Evolutionary conservation across 2,113 vertebrate species (phyloP).

Genomic region (Morone saxatilis): DNA sequence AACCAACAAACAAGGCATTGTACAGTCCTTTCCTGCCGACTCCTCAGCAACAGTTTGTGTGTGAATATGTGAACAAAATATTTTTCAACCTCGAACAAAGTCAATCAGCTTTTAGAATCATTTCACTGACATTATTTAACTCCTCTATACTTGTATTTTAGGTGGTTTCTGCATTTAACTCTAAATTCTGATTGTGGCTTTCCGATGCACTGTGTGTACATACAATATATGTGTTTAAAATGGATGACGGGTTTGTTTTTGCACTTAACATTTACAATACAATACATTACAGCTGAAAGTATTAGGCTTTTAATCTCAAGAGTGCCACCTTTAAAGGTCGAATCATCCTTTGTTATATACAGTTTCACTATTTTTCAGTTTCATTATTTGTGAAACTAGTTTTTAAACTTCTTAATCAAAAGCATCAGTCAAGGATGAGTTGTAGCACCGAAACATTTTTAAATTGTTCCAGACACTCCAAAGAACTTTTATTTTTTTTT

Average conservation of each 20-base stretch:
- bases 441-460: too few relatives aligned
- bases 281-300: neutral
- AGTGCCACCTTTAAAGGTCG: neutral
- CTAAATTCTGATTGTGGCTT: neutral
- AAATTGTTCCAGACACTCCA: too few relatives aligned
- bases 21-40: neutral
- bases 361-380: too few relatives aligned
- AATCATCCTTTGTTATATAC: neutral
- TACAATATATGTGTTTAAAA: neutral
- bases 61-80: neutral
- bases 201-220: neutral
- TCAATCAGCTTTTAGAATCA: conserved; percentile 2
- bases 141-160: neutral
- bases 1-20: conserved; percentile 29
- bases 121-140: too few relatives aligned
- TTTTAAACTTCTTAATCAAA: neutral
- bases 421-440: neutral
- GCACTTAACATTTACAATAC: neutral
- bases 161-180: neutral
- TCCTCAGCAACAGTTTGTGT: neutral
- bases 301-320: neutral
- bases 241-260: neutral
- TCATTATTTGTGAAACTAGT: neutral
- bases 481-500: neutral
- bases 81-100: neutral